Evolutionary conservation across 2,888 invertebrate species (phyloP).

Genomic region (Cataglyphis cursor): DNA sequence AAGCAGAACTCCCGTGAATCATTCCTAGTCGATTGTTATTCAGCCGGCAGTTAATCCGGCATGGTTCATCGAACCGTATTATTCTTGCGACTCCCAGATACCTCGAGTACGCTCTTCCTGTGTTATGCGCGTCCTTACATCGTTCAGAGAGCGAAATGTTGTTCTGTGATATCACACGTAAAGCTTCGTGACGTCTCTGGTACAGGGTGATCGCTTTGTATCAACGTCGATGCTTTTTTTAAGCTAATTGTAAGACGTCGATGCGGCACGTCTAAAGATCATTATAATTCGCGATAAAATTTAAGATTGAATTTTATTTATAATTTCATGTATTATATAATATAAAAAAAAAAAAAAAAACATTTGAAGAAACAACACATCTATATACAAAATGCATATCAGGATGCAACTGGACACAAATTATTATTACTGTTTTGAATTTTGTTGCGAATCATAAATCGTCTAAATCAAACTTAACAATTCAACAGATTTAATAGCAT

Average conservation of each 20-base stretch:
- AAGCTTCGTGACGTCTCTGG: slow-evolving; percentile 79
- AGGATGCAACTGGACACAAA: neutral
- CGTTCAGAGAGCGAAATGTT: slow-evolving; percentile 61
- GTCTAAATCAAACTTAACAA: neutral
- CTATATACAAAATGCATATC: neutral
- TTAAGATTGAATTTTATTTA: neutral
- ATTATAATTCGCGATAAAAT: neutral
- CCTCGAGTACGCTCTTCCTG: slow-evolving; percentile 11
- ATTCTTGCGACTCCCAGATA: slow-evolving; percentile 27
- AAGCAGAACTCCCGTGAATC: neutral
- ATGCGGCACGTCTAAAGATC: neutral
- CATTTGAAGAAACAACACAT: too few species aligned
- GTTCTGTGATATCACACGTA: slow-evolving; percentile 65
- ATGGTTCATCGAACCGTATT: slow-evolving; percentile 19
- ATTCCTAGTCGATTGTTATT: neutral
- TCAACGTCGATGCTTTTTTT: slow-evolving; percentile 54
- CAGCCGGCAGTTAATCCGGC: neutral
- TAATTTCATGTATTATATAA: neutral
- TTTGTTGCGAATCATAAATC: neutral
- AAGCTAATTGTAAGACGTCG: neutral
- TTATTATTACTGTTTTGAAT: neutral
- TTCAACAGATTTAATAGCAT: neutral
- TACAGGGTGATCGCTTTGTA: slow-evolving; percentile 63
- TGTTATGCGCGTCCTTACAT: slow-evolving; percentile 4
- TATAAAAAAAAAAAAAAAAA: too few species aligned